phyloP scores from a whole-genome alignment of 2,113 vertebrate species.

The Otocyon megalotis region DNA sequence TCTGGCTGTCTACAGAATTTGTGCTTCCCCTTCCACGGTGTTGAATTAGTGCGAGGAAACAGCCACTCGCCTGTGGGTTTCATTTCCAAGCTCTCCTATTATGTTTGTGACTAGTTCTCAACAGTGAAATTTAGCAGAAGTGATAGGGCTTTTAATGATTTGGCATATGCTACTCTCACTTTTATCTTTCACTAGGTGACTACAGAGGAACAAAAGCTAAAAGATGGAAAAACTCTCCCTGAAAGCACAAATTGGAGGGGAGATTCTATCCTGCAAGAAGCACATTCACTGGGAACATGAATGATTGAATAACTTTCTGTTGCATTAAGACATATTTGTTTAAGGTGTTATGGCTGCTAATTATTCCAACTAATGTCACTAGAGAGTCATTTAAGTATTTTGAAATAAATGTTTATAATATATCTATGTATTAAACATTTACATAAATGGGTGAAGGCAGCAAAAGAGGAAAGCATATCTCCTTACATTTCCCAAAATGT shows the following conservation, averaged over 20 bases:
- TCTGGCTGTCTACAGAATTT: neutral
- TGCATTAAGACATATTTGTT: neutral
- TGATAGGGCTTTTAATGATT: neutral
- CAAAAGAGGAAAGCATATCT: neutral
- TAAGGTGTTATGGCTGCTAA: neutral
- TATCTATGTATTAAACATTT: neutral
- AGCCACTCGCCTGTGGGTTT: neutral
- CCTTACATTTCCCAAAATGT: neutral
- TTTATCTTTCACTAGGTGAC: neutral
- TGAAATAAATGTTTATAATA: neutral
- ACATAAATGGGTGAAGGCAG: neutral
- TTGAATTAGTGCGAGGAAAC: neutral
- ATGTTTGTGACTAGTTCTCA: neutral
- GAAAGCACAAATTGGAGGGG: neutral
- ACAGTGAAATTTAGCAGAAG: neutral
- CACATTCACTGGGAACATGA: neutral
- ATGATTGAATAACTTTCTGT: neutral
- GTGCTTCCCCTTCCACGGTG: neutral
- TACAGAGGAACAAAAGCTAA: neutral
- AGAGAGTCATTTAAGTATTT: neutral
- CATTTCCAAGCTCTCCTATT: neutral
- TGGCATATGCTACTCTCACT: neutral
- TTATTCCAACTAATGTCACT: neutral
- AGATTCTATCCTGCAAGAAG: neutral
- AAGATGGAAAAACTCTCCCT: neutral